phyloP scores from a whole-genome alignment of 2,888 invertebrate species.

The Abrostola triplasia region DNA sequence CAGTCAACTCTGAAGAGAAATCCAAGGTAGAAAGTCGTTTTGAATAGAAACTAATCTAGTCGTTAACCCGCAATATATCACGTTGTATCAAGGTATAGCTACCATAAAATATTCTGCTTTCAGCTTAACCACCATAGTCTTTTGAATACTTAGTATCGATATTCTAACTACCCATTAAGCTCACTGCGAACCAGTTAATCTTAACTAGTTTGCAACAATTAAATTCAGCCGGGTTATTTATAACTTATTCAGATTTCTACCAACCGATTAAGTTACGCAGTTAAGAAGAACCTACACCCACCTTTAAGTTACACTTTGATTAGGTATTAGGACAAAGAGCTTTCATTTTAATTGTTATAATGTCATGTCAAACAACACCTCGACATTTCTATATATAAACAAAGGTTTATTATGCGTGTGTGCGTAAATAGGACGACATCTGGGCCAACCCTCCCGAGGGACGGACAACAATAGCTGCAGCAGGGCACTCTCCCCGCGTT shows the following conservation, averaged over 20 bases:
- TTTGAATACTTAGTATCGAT: constrained; percentile 54
- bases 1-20: constrained; percentile 72
- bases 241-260: constrained; percentile 46
- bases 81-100: constrained; percentile 65
- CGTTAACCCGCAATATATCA: constrained; percentile 76
- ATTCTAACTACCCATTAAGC: constrained; percentile 49
- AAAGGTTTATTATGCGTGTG: constrained; percentile 67
- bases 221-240: constrained; percentile 44
- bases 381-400: constrained; percentile 44
- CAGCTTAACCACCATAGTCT: constrained; percentile 61
- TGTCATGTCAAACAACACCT: constrained; percentile 27
- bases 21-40: constrained; percentile 80
- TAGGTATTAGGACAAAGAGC: constrained; percentile 1
- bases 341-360: constrained; percentile 21
- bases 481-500: constrained; percentile 78
- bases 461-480: constrained; percentile 84
- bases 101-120: constrained; percentile 74
- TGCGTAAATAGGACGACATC: constrained; percentile 81
- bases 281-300: neutral
- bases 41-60: constrained; percentile 82
- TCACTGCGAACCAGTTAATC: constrained; percentile 42
- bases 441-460: constrained; percentile 79
- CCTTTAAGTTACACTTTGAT: neutral
- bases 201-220: constrained; percentile 50
- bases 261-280: constrained; percentile 28